phyloP scores from a whole-genome alignment of 2,888 invertebrate species.

The Tenthredo distinguenda region DNA sequence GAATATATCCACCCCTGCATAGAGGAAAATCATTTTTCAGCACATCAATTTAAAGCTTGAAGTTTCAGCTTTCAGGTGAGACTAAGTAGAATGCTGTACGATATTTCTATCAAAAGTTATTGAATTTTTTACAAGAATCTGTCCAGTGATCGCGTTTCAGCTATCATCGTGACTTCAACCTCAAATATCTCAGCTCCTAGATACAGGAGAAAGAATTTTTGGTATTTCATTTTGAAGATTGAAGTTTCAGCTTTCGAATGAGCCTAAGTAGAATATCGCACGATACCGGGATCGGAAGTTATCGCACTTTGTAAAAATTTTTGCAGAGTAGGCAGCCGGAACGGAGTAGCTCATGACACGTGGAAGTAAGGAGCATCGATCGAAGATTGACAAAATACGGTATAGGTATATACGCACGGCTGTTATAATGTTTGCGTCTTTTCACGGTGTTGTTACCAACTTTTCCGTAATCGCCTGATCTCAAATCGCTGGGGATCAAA shows the following conservation, averaged over 20 bases:
- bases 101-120: neutral
- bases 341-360: neutral
- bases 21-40: neutral
- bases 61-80: neutral
- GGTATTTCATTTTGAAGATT: neutral
- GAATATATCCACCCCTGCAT: neutral
- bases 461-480: slow-evolving; percentile 32
- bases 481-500: slow-evolving; percentile 25
- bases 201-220: neutral
- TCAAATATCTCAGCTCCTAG: neutral
- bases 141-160: neutral
- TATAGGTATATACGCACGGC: neutral
- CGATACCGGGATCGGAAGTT: neutral
- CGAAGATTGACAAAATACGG: neutral
- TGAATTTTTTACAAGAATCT: neutral
- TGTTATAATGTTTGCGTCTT: slow-evolving; percentile 21
- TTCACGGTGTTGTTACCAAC: slow-evolving; percentile 23
- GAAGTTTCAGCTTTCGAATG: neutral
- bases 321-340: neutral
- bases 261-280: neutral
- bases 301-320: neutral
- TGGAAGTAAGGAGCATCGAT: neutral
- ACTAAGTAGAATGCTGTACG: neutral
- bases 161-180: neutral
- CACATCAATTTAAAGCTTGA: neutral